Percentiles rank a stretch among this genome's conserved stretches.
These are phyloP conservation scores for Apotomis capreana DNA, from an alignment of 2,888 invertebrate genomes.

Conservation along the genomic window DNA sequence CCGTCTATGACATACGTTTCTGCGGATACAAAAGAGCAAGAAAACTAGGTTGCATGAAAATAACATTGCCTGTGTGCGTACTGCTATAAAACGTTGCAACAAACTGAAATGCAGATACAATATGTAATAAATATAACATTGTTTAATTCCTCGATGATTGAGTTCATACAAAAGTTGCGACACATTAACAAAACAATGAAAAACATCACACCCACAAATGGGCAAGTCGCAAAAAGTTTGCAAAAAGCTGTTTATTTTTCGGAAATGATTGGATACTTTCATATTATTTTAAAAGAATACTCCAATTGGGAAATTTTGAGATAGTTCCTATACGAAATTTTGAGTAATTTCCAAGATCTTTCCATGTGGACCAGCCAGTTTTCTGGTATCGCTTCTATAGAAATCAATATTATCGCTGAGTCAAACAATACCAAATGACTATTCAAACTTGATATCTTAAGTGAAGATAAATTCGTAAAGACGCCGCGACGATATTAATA, in stretches of 20 bases:
- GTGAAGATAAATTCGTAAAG: background rate
- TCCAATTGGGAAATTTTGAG: too few species aligned
- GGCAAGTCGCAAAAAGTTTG: too few species aligned
- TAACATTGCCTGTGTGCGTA: background rate
- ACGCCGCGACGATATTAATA: background rate
- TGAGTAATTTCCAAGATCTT: too few species aligned
- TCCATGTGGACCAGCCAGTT: too few species aligned
- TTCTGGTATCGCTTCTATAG: background rate
- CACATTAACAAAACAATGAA: background rate
- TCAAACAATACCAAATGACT: background rate
- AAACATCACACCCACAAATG: too few species aligned
- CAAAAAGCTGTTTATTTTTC: too few species aligned
- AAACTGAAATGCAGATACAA: background rate
- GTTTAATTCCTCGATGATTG: background rate
- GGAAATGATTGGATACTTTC: too few species aligned
- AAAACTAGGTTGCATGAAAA: slow-evolving; percentile 10
- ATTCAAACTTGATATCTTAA: background rate
- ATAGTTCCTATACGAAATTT: too few species aligned
- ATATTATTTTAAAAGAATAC: too few species aligned
- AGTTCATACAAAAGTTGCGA: background rate
- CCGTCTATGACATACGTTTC: slow-evolving; percentile 19
- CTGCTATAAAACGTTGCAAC: background rate
- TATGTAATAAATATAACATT: background rate
- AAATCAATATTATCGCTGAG: background rate
- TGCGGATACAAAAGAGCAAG: slow-evolving; percentile 1